These are phyloP conservation scores for Tetranychus urticae DNA, from an alignment of 1,140 invertebrate species.

Conservation along the genomic window DNA sequence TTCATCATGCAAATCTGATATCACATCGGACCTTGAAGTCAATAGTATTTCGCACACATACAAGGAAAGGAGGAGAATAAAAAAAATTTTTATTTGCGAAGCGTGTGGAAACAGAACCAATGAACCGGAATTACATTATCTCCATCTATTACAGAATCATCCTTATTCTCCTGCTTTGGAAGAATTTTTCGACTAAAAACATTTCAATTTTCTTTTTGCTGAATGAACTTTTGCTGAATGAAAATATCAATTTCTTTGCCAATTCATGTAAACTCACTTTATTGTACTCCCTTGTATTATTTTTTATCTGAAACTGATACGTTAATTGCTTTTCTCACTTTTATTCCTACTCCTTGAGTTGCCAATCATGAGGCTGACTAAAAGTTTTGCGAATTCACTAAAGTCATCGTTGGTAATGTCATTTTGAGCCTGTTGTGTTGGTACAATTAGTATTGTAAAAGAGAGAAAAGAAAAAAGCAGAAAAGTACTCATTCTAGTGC, in stretches of 20 bases:
- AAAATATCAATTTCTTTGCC: not conserved
- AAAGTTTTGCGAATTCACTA: too few species aligned
- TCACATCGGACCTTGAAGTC: conserved; percentile 51
- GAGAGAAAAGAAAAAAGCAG: too few species aligned
- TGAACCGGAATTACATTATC: conserved; percentile 61
- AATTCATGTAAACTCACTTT: too few species aligned
- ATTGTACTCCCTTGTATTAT: too few species aligned
- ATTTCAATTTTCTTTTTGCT: not conserved
- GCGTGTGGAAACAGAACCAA: conserved; percentile 95
- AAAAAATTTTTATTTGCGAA: conserved; percentile 91
- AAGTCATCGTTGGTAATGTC: too few species aligned
- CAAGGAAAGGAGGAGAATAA: conserved; percentile 71
- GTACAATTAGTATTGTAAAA: too few species aligned
- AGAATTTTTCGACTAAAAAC: conserved; percentile 86
- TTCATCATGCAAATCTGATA: conserved; percentile 49
- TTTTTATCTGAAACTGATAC: too few species aligned
- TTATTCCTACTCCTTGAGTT: too few species aligned
- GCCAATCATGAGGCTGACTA: too few species aligned
- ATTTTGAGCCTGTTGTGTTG: too few species aligned
- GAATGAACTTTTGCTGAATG: not conserved
- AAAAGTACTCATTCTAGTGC: too few species aligned
- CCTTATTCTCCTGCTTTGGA: conserved; percentile 68
- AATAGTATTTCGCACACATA: conserved; percentile 89
- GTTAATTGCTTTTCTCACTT: too few species aligned
- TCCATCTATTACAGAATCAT: conserved; percentile 32